Evolutionary conservation across 2,113 vertebrate species (phyloP), one percentile per base, ranked within the genome.

Genomic region (Scalopus aquaticus): DNA sequence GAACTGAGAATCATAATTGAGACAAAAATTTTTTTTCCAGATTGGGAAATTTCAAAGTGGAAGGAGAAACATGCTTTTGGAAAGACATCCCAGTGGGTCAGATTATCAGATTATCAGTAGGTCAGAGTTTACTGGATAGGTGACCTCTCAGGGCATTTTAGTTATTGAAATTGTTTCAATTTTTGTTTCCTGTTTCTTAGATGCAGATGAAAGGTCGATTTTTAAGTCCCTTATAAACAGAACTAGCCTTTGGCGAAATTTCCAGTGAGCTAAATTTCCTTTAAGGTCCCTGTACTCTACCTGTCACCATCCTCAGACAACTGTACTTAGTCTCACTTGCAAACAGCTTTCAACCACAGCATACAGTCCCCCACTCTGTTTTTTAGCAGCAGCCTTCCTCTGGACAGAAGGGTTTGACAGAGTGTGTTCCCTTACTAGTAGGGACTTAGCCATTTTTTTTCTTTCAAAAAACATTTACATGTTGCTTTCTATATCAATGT

Each of bases 311-410:
- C 6, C 6, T 62, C 22, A 42, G 35, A 39, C 12, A 51, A 60
- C 42, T 24, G 7, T 30, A 11, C 10, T 49, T 44, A 9, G 1
- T 16, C 9, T 72, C 46, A 42, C 6, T 11, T 44, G 5, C 6
- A 51, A 16, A 32, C 7, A 46, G 24, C 15, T 76, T 60, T 83
- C 3, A n/a, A n/a, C 35, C 42, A 13, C 9, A n/a, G 19, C 19
- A 32, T 6, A 64, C 11, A 39, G 0, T 0, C 12, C 30, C 8
- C 19, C 24, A 28, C 35, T 8, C 1, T 0, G 16, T 6, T 3
- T 30, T 62, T 11, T 44, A 88, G 2, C 30, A 39, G 78, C 62
- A 79, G 1, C 11, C 19, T 69, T 49, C 7, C 20, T 44, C 51
- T 28, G 44, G 3, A 54, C 4, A 28, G 32, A 46, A n/a, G 4